Percentiles rank a stretch among this genome's conserved stretches.
These are phyloP conservation scores for Manis pentadactyla DNA, from an alignment of 2,797 vertebrate species.

Conservation along the genomic window DNA sequence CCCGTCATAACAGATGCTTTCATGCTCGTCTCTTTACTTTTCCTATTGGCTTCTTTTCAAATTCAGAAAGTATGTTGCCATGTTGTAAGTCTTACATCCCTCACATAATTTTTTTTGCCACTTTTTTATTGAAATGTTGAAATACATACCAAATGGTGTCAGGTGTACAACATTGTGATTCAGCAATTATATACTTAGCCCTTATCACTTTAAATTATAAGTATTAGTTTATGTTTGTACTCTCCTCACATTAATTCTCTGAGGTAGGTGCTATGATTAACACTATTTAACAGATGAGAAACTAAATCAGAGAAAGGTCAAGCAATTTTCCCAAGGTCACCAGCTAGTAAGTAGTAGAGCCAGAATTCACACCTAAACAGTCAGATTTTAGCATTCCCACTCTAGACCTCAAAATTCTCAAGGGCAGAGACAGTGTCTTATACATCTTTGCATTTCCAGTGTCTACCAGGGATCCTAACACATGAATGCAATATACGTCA, in stretches of 20 bases:
- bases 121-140: background rate
- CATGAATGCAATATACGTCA: conserved; percentile 6
- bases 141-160: no score
- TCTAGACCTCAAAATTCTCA: background rate
- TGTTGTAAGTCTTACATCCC: no score
- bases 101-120: no score
- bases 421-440: background rate
- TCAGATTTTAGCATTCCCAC: background rate
- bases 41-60: no score
- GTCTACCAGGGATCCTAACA: background rate
- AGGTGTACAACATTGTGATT: no score
- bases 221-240: background rate
- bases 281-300: conserved; percentile 7
- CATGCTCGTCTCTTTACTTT: no score
- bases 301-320: background rate
- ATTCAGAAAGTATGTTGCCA: no score
- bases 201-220: background rate
- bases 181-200: background rate
- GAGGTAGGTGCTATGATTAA: background rate
- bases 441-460: background rate
- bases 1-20: no score
- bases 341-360: background rate
- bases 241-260: background rate
- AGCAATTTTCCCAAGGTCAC: background rate
- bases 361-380: background rate